These are phyloP conservation scores for Chiroxiphia lanceolata DNA, from an alignment of 2,797 vertebrate species.

Conservation along the genomic window DNA sequence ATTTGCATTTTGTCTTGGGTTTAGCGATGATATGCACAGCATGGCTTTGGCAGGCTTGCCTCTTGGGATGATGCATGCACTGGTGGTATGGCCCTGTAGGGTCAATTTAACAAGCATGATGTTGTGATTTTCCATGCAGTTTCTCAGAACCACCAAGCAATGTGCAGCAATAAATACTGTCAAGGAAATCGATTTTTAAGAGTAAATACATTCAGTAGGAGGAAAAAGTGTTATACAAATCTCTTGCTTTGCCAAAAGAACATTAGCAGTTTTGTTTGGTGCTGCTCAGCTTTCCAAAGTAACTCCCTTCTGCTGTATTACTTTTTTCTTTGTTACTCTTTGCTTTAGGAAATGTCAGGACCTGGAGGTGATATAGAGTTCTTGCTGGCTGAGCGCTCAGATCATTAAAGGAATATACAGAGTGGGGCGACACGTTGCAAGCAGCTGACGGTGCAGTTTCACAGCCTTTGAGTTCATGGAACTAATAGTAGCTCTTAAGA, in stretches of 20 bases:
- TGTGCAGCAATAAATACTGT: constrained; percentile 50
- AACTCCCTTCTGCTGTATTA: neutral
- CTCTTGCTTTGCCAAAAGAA: constrained; percentile 9
- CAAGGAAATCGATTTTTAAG: constrained; percentile 67
- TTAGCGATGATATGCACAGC: constrained; percentile 62
- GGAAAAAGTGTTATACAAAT: constrained; percentile 20
- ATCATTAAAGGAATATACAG: neutral
- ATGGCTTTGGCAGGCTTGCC: constrained; percentile 55
- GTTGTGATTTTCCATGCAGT: constrained; percentile 66
- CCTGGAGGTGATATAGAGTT: neutral
- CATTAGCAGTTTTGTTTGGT: neutral
- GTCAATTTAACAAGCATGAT: constrained; percentile 64
- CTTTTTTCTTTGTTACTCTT: neutral
- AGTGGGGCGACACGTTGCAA: neutral
- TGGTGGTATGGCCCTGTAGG: constrained; percentile 33
- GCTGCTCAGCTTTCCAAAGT: constrained; percentile 25
- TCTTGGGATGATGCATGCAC: constrained; percentile 48
- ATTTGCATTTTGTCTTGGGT: constrained; percentile 67
- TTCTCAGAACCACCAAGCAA: constrained; percentile 51
- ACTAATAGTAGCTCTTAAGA: neutral
- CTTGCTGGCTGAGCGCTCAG: neutral
- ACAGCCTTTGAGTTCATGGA: neutral
- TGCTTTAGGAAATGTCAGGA: neutral
- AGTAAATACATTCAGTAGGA: constrained; percentile 61
- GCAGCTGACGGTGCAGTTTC: neutral